phyloP scores from a whole-genome alignment of 2,888 invertebrate genomes.

The Sphecodes monilicornis region DNA sequence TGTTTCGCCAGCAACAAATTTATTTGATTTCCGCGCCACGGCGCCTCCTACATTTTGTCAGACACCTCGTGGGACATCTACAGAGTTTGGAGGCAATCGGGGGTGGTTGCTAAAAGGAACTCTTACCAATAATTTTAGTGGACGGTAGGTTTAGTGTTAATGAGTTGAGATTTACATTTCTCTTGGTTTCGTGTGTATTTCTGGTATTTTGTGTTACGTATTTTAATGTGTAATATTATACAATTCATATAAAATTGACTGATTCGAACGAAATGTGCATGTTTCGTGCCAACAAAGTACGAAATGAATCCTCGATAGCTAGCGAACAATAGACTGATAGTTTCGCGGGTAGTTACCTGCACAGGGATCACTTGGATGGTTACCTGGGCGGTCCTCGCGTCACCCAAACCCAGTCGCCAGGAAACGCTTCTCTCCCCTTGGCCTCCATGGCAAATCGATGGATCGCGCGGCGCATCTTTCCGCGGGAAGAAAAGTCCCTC shows the following conservation, averaged over 20 bases:
- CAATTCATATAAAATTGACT: too few species aligned
- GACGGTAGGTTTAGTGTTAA: too few species aligned
- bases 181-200: too few species aligned
- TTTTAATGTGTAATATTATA: background rate
- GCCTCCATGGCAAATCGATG: constrained; percentile 71
- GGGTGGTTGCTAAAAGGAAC: too few species aligned
- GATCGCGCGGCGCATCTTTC: constrained; percentile 49
- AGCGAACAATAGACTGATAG: background rate
- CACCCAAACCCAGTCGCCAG: constrained; percentile 34
- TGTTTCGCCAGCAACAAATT: too few species aligned
- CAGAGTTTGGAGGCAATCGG: too few species aligned
- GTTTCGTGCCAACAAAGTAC: background rate
- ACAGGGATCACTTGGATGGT: background rate
- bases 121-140: too few species aligned
- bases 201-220: background rate
- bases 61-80: too few species aligned
- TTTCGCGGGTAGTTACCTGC: background rate
- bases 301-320: background rate
- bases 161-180: background rate
- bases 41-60: too few species aligned
- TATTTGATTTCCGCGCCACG: too few species aligned
- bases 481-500: constrained; percentile 61
- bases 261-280: too few species aligned
- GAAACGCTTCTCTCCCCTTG: constrained; percentile 62
- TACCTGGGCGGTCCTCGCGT: constrained; percentile 29